Base-by-base conservation (phyloP, 2,888 invertebrate genomes). In the Phanerotoma sp. region DNA sequence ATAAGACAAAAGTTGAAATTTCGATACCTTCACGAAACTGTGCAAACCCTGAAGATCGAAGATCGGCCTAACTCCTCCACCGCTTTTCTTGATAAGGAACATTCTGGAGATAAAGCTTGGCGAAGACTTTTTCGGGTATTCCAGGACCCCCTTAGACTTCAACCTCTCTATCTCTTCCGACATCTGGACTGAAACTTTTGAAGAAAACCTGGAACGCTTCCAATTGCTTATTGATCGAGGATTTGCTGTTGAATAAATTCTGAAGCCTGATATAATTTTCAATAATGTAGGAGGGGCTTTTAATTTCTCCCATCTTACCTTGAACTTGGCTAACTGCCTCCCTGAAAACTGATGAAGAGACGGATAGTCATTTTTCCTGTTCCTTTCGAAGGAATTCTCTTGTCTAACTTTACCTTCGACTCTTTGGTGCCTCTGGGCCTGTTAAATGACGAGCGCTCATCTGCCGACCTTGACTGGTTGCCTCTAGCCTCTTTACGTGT, bases 41-140 rank as follows among this genome's bases (percentile, higher is more conserved):
- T 41, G 15, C 3, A 41, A 20, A 10, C 61, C 62, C 68, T 71
- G 20, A 69, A 63, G 46, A 78, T 61, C n/a, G 79, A 78, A 40
- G 74, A 78, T 62, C 77, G 78, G 59, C 76, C 70, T 45, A 13
- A 52, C 16, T 13, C 35, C 51, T 22, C 56, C 50, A 30, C 25
- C 48, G 54, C 42, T 49, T n/a, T 54, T 54, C 10, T 22, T 10
- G 5, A 54, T 18, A 10, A 49, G 33, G 25, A 49, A 54, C 33
- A 54, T 48, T 21, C 13, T 50, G 20, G 56, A 56, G 4, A 54
- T 54, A 20, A 52, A 56, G 13, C 58, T 56, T 35, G 58, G 54
- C 9, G 47, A 48, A 5, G 4, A 10, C 18, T 11, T 21, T 13
- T 10, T n/a, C 5, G 48, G 42, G 18, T 13, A 10, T 42, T 54